phyloP scores from a whole-genome alignment of 30 jellyfish, hydroid and myxozoan genomes.

The Cassiopea xamachana region DNA sequence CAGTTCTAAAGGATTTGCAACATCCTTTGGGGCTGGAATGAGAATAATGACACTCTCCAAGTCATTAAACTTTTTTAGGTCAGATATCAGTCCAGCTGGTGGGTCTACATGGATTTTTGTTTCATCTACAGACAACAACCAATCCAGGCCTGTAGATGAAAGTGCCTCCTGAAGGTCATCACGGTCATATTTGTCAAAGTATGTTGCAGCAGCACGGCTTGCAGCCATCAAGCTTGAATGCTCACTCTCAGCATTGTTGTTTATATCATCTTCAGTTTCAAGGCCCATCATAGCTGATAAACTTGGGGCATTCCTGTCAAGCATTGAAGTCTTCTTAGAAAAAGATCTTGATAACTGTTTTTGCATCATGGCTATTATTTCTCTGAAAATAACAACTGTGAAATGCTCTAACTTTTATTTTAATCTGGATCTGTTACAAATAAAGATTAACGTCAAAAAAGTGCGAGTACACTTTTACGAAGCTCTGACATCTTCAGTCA shows the following conservation, averaged over 20 bases:
- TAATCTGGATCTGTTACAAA: too few species aligned
- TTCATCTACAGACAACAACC: slow-evolving; percentile 77
- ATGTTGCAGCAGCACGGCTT: slow-evolving; percentile 78
- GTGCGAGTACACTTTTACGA: too few species aligned
- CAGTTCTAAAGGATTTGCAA: slow-evolving; percentile 41
- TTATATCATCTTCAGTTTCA: slow-evolving; percentile 12
- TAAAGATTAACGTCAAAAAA: too few species aligned
- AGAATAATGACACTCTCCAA: slow-evolving; percentile 22
- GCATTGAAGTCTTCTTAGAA: neutral
- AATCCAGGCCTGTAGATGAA: slow-evolving; percentile 73
- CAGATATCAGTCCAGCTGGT: slow-evolving; percentile 54
- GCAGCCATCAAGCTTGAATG: slow-evolving; percentile 56
- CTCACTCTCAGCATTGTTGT: slow-evolving; percentile 27
- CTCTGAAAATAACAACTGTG: too few species aligned
- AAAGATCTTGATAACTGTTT: neutral
- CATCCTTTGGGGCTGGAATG: slow-evolving; percentile 63
- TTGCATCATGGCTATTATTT: neutral
- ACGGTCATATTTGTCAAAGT: slow-evolving; percentile 77
- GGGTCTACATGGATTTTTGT: slow-evolving; percentile 64
- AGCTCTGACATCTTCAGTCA: neutral
- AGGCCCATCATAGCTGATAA: slow-evolving; percentile 65
- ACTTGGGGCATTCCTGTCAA: slow-evolving; percentile 6
- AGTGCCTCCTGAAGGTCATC: slow-evolving; percentile 66
- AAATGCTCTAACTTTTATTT: too few species aligned
- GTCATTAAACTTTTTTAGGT: slow-evolving; percentile 25